Base-by-base conservation (phyloP, 2,113 vertebrate species). In the Microcebus murinus region DNA sequence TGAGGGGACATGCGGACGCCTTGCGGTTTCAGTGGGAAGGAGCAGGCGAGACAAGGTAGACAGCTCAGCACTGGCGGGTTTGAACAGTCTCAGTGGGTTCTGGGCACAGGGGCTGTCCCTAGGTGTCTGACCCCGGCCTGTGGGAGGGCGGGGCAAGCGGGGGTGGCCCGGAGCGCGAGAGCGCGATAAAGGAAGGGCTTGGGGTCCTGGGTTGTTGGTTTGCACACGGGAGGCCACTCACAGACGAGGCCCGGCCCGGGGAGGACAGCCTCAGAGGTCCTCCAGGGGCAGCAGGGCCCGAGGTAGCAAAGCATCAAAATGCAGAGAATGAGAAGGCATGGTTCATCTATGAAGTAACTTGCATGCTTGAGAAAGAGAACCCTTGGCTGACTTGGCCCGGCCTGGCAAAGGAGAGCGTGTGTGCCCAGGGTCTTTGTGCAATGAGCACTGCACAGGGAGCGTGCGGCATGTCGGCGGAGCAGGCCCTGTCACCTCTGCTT, bases 301-400 rank as follows among this genome's bases (percentile, higher is more conserved):
- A 10, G 23, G 27, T 48, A 31, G 3, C 52, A 81, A 17, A 36
- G 10, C 63, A 39, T 42, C 29, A 17, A n/a, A 42, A 31, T 13
- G 8, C 3, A 2, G 71, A 50, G 57, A 39, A 25, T 9, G 25
- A 57, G 57, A 87, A 57, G 55, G 27, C 50, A 2, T 9, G 6
- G 39, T 0, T 8, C 20, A 42, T 4, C 5, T 6, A 1, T 7
- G 4, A 6, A 23, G 65, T 3, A 12, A 34, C 2, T 6, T 8
- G 12, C 42, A 12, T 17, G 18, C 48, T 63, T 34, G 73, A 76
- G 85, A 63, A 45, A 70, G 23, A n/a, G 6, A 34, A 55, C 18
- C n/a, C 20, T 39, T 57, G n/a, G 20, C 77, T 27, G 13, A n/a
- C 50, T 21, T 25, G 84, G 73, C n/a, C 2, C 2, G 48, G 63